These are phyloP conservation scores for Tonatia bakeri DNA, from an alignment of 2,113 vertebrate species.

Conservation along the genomic window DNA sequence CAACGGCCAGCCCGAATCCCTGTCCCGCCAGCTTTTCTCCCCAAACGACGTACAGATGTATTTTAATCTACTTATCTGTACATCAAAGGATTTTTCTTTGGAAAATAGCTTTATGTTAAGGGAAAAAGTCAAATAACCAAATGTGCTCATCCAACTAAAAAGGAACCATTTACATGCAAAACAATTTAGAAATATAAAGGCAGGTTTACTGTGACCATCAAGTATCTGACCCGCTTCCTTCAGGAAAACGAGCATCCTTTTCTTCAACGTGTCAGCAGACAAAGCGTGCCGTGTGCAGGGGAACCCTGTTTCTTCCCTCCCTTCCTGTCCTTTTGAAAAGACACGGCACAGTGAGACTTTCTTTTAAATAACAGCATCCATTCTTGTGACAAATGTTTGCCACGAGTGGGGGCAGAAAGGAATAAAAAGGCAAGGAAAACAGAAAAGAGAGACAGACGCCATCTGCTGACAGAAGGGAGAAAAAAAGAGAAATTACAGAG, in stretches of 20 bases:
- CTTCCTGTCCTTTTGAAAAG: conserved; percentile 48
- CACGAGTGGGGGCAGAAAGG: neutral
- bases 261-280: neutral
- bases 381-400: conserved; percentile 43
- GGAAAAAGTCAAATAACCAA: neutral
- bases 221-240: neutral
- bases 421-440: neutral
- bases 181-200: neutral
- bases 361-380: conserved; percentile 22
- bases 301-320: conserved; percentile 42
- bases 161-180: neutral
- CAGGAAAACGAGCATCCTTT: neutral
- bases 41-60: neutral
- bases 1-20: neutral
- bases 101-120: neutral
- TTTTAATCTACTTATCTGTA: neutral
- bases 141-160: neutral
- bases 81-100: neutral
- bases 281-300: conserved; percentile 24
- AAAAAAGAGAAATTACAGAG: neutral
- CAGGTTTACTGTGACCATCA: neutral
- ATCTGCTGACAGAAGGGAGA: conserved; percentile 40
- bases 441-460: conserved; percentile 3
- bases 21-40: neutral
- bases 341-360: conserved; percentile 46